These are phyloP conservation scores for Leptinotarsa lineolata DNA, from an alignment of 1,140 invertebrate species.

Conservation along the genomic window DNA sequence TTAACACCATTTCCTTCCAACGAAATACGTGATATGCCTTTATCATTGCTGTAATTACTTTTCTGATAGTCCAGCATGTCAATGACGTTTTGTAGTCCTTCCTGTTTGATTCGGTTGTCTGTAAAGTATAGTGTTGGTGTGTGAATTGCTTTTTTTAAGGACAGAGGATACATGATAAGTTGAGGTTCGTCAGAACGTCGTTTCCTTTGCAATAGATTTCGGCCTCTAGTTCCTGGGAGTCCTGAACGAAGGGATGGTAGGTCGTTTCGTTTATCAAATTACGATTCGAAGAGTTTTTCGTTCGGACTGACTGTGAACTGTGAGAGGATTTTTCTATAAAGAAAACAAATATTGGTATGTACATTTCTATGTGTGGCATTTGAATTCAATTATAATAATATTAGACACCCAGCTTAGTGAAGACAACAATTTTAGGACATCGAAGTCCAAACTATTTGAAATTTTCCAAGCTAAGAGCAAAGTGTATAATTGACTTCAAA, in stretches of 20 bases:
- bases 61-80: constrained; percentile 32
- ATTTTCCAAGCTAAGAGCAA: too few relatives aligned
- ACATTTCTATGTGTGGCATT: too few relatives aligned
- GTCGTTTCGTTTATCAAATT: not conserved
- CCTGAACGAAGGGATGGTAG: constrained; percentile 48
- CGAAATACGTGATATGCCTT: constrained; percentile 25
- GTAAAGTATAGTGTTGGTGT: not conserved
- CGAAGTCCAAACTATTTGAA: too few relatives aligned
- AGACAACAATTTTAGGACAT: too few relatives aligned
- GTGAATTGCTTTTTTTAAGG: not conserved
- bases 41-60: not conserved
- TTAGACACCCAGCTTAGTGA: too few relatives aligned
- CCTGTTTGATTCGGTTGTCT: constrained; percentile 34
- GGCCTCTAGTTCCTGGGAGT: constrained; percentile 38
- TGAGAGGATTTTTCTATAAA: not conserved
- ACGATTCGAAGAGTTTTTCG: not conserved
- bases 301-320: not conserved
- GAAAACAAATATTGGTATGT: not conserved
- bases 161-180: constrained; percentile 49
- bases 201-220: constrained; percentile 50
- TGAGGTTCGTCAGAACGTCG: constrained; percentile 47
- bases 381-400: too few relatives aligned
- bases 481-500: too few relatives aligned
- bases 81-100: constrained; percentile 23
- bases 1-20: constrained; percentile 19